These are phyloP conservation scores for Clunio marinus DNA, from an alignment of 2,888 invertebrate genomes.

Conservation along the genomic window DNA sequence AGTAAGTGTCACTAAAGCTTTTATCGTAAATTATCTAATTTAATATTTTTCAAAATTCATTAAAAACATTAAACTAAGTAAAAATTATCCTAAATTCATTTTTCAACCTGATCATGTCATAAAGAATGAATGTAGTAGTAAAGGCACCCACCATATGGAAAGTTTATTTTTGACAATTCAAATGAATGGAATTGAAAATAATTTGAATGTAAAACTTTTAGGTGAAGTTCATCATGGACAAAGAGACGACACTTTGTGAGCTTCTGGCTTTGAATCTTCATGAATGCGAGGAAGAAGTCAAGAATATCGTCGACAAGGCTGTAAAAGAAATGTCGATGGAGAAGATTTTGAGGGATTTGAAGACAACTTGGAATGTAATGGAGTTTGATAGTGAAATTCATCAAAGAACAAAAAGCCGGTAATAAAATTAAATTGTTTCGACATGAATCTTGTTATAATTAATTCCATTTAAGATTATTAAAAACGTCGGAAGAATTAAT, in stretches of 20 bases:
- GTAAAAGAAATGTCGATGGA: constrained; percentile 99
- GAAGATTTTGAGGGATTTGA: constrained; percentile 83
- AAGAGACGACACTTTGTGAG: constrained; percentile 86
- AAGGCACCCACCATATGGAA: no score
- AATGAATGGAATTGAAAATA: no score
- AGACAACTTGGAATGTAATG: constrained; percentile 86
- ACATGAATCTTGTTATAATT: no score
- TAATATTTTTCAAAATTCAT: background rate
- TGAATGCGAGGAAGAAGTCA: constrained; percentile 95
- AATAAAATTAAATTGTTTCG: no score
- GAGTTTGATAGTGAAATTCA: constrained; percentile 89
- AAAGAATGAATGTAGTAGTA: no score
- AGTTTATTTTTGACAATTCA: no score
- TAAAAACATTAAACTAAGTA: no score
- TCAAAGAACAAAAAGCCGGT: constrained; percentile 59
- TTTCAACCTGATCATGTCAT: no score
- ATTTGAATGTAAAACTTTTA: constrained; percentile 47
- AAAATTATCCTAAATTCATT: no score
- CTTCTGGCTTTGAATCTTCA: constrained; percentile 86
- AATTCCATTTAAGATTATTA: constrained; percentile 64
- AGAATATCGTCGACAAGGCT: constrained; percentile 95
- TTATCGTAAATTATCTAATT: background rate
- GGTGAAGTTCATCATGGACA: constrained; percentile 93
- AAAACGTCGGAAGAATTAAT: constrained; percentile 92
- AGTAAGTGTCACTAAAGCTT: constrained; percentile 56